These are phyloP conservation scores for Dissostichus mawsoni DNA, from an alignment of 2,113 vertebrate species.

Conservation along the genomic window DNA sequence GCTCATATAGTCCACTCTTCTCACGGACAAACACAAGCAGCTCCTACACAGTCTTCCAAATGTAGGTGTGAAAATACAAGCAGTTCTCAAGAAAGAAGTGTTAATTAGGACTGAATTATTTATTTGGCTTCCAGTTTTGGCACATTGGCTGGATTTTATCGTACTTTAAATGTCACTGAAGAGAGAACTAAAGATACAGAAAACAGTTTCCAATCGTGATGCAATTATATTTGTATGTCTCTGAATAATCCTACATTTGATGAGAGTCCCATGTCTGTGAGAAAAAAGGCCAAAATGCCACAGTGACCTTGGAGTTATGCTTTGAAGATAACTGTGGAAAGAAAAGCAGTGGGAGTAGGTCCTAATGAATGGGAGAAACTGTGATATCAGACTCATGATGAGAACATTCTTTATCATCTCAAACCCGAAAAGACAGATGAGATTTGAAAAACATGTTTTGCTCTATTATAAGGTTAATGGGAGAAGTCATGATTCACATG, in stretches of 20 bases:
- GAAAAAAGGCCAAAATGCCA: constrained; percentile 47
- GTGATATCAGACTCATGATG: constrained; percentile 31
- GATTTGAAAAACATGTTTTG: constrained; percentile 19
- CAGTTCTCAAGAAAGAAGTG: constrained; percentile 51
- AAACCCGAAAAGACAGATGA: constrained; percentile 15
- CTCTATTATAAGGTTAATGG: constrained; percentile 27
- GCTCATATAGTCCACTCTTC: constrained; percentile 16
- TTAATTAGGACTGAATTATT: constrained; percentile 58
- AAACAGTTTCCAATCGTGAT: constrained; percentile 22
- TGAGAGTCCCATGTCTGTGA: constrained; percentile 46
- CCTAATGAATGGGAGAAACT: constrained; percentile 50
- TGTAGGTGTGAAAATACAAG: constrained; percentile 64
- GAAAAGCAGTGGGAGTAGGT: constrained; percentile 34
- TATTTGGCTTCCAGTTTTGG: constrained; percentile 26
- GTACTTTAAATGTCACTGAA: constrained; percentile 21
- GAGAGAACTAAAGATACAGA: background rate
- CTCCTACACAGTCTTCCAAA: constrained; percentile 51
- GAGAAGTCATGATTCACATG: constrained; percentile 44
- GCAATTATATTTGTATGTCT: constrained; percentile 17
- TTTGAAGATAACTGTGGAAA: constrained; percentile 50
- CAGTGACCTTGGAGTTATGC: constrained; percentile 58
- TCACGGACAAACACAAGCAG: constrained; percentile 34
- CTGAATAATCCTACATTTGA: constrained; percentile 9
- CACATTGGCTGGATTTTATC: constrained; percentile 8
- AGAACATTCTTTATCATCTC: constrained; percentile 33